Base-by-base conservation (phyloP, 2,888 invertebrate species). In the Yponomeuta sedellus region DNA sequence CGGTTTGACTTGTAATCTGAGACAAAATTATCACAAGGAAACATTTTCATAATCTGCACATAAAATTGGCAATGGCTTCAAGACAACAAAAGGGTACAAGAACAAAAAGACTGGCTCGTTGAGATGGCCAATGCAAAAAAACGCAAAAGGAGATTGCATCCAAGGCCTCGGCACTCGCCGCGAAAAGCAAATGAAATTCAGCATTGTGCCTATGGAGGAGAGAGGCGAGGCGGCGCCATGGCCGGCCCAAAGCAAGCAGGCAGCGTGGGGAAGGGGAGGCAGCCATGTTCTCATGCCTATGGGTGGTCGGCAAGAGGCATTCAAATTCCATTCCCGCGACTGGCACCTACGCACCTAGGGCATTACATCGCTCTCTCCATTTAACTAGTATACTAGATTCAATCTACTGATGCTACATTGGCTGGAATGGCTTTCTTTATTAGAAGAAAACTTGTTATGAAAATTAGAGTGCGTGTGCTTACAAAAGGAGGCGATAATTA, bases 221-320 rank as follows among this genome's bases (percentile, higher is more conserved):
- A 88, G 83, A 83, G 85, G 85, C 79, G 82, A 82, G 87, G 87
- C 86, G 88, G 86, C 83, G 86, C 83, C 81, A 10, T 19, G 11
- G 61, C 77, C 67, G 66, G 65, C 52, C 69, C 77, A 77, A 77
- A 76, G 78, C 75, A 76, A 75, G 80, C 74, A 25, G 66, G 34
- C 34, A 76, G 81, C 86, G 88, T 88, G 89, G 88, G 89, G 88
- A 88, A 87, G 85, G 88, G 87, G 83, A 82, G 83, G 82, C 79
- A 80, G 82, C 82, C 82, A 76, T 78, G 90, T 89, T 91, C 90
- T 88, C 90, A 89, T 86, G 90, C 85, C 88, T 87, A 84, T 88
- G 90, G 90, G 90, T 89, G 90, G 90, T 89, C 90, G 84, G 80
- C 83, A 88, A 86, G 86, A 86, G 86, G 88, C 90, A 87, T 89